Evolutionary conservation across 2,113 vertebrate genomes (phyloP).

Genomic region (Callaeas wilsoni): DNA sequence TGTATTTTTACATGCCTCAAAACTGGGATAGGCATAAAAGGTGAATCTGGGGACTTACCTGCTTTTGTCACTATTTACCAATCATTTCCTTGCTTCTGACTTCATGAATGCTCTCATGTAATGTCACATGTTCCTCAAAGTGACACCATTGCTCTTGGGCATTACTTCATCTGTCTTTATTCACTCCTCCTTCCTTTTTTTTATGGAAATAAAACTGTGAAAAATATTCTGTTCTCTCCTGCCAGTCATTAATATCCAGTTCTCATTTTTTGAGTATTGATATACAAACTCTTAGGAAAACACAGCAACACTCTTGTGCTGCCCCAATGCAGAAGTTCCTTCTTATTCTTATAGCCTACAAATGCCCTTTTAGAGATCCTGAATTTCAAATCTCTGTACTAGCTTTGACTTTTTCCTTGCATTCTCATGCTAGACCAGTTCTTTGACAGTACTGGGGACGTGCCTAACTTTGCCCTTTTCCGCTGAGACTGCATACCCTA

Average conservation of each 20-base stretch:
- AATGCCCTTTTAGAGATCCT: not conserved
- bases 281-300: not conserved
- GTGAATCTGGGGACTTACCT: not conserved
- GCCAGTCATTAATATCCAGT: not conserved
- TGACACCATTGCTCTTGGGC: not conserved
- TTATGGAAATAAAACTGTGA: not conserved
- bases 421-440: not conserved
- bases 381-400: not conserved
- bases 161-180: not conserved
- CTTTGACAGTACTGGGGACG: not conserved
- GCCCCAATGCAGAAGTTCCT: not conserved
- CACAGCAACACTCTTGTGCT: not conserved
- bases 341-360: not conserved
- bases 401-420: not conserved
- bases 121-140: not conserved
- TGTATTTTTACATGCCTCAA: not conserved
- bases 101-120: not conserved
- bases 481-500: not conserved
- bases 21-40: not conserved
- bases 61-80: not conserved
- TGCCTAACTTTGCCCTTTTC: not conserved
- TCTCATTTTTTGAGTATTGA: not conserved
- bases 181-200: not conserved
- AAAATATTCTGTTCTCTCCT: not conserved
- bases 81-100: not conserved